Evolutionary conservation across 2,113 vertebrate genomes (phyloP).

Genomic region (Anoura caudifer): DNA sequence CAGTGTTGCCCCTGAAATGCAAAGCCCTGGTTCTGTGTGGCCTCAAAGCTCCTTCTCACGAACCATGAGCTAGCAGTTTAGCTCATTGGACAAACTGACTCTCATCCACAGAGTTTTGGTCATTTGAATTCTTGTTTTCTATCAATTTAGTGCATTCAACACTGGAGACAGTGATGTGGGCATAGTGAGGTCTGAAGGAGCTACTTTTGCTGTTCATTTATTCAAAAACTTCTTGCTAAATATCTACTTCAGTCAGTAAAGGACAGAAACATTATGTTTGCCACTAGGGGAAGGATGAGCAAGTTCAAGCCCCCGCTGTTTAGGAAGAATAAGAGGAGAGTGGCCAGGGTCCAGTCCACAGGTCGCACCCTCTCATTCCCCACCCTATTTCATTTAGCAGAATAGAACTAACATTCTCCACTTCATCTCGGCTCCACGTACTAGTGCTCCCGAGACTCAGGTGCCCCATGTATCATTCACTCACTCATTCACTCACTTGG

Average conservation of each 20-base stretch:
- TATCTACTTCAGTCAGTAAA: background rate
- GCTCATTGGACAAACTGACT: background rate
- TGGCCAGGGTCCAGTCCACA: background rate
- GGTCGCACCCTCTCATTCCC: background rate
- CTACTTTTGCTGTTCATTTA: background rate
- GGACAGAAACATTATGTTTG: background rate
- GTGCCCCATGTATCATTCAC: too few relatives aligned
- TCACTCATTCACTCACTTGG: background rate
- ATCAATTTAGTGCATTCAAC: background rate
- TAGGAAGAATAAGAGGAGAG: background rate
- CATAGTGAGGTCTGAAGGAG: background rate
- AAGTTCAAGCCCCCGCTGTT: background rate
- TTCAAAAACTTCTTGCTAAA: background rate
- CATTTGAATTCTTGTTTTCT: background rate
- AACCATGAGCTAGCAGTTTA: background rate
- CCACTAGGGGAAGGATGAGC: background rate
- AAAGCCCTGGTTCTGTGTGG: background rate
- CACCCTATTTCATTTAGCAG: background rate
- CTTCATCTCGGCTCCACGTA: background rate
- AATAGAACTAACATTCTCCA: background rate
- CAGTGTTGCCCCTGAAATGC: background rate
- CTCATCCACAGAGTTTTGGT: background rate
- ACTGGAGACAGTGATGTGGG: rapidly evolving
- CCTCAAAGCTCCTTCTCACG: background rate
- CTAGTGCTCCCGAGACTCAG: rapidly evolving